Conservation (phyloP, 2,113 vertebrate genomes). For the Micromys minutus region DNA sequence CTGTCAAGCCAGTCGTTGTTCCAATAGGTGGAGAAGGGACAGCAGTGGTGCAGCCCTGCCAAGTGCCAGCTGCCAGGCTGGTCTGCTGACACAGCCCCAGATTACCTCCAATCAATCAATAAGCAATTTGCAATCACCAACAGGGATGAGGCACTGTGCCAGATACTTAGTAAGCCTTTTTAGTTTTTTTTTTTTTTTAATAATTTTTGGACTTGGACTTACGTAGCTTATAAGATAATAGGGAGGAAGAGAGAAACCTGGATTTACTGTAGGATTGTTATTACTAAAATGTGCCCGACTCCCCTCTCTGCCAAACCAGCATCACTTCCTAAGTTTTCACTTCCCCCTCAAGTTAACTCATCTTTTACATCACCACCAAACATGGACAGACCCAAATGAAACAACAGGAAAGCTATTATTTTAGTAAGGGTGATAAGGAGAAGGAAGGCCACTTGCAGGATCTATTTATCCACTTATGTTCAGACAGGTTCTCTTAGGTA, state of each 20-base stretch:
- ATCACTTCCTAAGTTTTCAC: slow-evolving; percentile 22
- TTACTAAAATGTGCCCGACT: not conserved
- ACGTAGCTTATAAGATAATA: not conserved
- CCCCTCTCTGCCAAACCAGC: not conserved
- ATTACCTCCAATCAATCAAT: slow-evolving; percentile 52
- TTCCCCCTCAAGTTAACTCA: not conserved
- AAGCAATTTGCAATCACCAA: slow-evolving; percentile 58
- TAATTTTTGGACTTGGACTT: not conserved
- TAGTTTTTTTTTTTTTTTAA: not conserved
- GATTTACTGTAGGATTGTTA: not conserved
- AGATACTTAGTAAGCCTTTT: not conserved
- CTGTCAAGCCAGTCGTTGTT: not conserved
- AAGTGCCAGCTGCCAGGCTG: not conserved
- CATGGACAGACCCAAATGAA: not conserved
- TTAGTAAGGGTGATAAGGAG: not conserved
- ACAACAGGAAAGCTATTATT: not conserved
- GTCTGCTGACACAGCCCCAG: slow-evolving; percentile 1
- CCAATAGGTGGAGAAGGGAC: not conserved
- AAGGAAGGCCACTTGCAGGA: not conserved
- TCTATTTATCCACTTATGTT: not conserved
- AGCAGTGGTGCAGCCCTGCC: not conserved
- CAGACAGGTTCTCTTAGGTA: not conserved
- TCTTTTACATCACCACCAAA: not conserved
- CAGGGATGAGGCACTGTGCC: not conserved
- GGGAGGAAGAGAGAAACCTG: not conserved